Evolutionary conservation across 2,888 invertebrate genomes (phyloP).

Genomic region (Cinara cedri): DNA sequence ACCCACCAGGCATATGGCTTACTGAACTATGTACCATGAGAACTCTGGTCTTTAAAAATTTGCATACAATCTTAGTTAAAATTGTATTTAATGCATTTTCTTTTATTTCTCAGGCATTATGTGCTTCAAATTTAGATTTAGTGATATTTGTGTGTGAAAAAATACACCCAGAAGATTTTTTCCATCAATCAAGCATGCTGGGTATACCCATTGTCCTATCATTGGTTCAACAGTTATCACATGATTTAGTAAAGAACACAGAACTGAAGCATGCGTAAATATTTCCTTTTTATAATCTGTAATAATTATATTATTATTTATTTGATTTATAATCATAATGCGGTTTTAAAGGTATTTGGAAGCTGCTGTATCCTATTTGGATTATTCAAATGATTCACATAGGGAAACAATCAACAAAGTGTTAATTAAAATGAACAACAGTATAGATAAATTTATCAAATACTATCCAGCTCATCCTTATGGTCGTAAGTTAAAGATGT

Average conservation of each 20-base stretch:
- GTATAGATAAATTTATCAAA: slow-evolving; percentile 19
- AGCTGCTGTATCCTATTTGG: slow-evolving; percentile 84
- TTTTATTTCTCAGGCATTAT: slow-evolving; percentile 73
- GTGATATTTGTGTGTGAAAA: slow-evolving; percentile 87
- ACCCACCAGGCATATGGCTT: too few species aligned
- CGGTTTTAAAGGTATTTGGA: slow-evolving; percentile 76
- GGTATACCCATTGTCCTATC: slow-evolving; percentile 73
- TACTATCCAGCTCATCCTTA: not conserved
- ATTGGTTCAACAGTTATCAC: slow-evolving; percentile 90
- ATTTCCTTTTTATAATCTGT: slow-evolving; percentile 59
- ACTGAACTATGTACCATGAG: too few species aligned
- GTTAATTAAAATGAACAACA: slow-evolving; percentile 20
- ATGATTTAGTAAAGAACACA: slow-evolving; percentile 84
- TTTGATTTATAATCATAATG: slow-evolving; percentile 58
- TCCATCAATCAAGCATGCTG: slow-evolving; percentile 63
- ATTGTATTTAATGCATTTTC: too few species aligned
- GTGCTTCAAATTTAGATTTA: slow-evolving; percentile 83
- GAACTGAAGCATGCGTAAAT: slow-evolving; percentile 84
- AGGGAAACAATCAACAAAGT: slow-evolving; percentile 30
- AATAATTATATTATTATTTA: not conserved
- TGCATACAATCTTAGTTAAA: too few species aligned
- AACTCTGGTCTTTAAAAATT: too few species aligned
- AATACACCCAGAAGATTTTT: slow-evolving; percentile 80
- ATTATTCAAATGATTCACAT: slow-evolving; percentile 69
- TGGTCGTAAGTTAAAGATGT: slow-evolving; percentile 25